Base-by-base conservation (phyloP, 1,140 invertebrate species). In the Battus philenor region DNA sequence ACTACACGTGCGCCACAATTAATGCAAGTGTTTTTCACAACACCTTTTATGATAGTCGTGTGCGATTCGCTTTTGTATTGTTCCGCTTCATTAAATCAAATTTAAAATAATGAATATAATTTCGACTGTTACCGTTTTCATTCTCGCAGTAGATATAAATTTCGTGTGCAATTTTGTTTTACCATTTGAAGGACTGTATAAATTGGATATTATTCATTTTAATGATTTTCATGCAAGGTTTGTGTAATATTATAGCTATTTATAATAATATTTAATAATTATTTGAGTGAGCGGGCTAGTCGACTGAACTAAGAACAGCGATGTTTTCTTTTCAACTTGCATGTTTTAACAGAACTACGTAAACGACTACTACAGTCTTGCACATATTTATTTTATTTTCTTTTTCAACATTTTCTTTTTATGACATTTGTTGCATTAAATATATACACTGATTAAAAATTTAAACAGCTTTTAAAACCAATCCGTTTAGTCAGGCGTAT, bases 191-290 rank as follows among this genome's bases (percentile, higher is more conserved):
- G 55, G 55, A 20, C 39, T 59, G 9, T 63, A 48, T 41, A 29
- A 51, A n/a, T 39, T 69, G 31, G 59, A 69, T 33, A 54, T 69
- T 1, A 51, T 66, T 2, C 66, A 69, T 46, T 65, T 60, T 26
- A 68, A 68, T 22, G 66, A 69, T 54, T 69, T 69, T 43, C 66
- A 69, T 47, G 67, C 67, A n/a, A 69, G 67, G 67, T 67, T 56
- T 24, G 66, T 62, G 26, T 38, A 41, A 13, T 31, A 5, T 31
- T 6, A n/a, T 31, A 12, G 4, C n/a, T 41, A 12, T 20, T 30
- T 22, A 9, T 7, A n/a, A 7, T 22, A 7, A 7, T 3, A 22
- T 4, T 22, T 22, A 4, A 22, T 4, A 22, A 4, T 22, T 22
- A 22, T 7, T 22, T 22, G n/a, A 22, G 3, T 22, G 7, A 4